A percentile compares a stretch with the other conserved stretches of the same genome.
These are phyloP conservation scores for Anguilla anguilla DNA, from an alignment of 2,797 vertebrate species.

Conservation along the genomic window DNA sequence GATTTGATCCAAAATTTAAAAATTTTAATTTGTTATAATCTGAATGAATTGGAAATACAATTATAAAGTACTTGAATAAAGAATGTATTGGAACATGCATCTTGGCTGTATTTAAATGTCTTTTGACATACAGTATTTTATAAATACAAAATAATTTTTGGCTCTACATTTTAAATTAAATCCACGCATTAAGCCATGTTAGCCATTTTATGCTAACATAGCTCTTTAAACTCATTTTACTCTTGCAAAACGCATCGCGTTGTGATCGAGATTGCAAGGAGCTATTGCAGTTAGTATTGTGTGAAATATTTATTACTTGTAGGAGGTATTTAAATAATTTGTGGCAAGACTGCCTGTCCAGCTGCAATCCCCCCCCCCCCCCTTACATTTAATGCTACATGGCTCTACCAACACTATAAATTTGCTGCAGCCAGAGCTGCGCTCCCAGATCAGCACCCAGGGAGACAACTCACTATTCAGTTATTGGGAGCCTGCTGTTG, in stretches of 20 bases:
- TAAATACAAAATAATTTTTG: neutral
- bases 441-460: neutral
- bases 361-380: too few species aligned
- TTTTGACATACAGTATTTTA: neutral
- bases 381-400: too few species aligned
- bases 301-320: too few species aligned
- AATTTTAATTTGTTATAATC: neutral
- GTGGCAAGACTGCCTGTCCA: too few species aligned
- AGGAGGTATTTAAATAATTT: too few species aligned
- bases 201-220: neutral
- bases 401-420: too few species aligned
- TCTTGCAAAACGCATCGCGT: neutral
- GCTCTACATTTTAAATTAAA: neutral
- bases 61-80: neutral
- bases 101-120: neutral
- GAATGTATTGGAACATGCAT: neutral
- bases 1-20: neutral
- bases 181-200: constrained; percentile 4
- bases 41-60: neutral
- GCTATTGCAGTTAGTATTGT: too few species aligned
- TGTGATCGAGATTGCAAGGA: too few species aligned
- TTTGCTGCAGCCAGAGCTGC: neutral
- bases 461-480: neutral
- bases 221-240: neutral
- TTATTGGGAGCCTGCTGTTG: neutral